phyloP scores from a whole-genome alignment of 2,888 invertebrate genomes.

The Baronia brevicornis region DNA sequence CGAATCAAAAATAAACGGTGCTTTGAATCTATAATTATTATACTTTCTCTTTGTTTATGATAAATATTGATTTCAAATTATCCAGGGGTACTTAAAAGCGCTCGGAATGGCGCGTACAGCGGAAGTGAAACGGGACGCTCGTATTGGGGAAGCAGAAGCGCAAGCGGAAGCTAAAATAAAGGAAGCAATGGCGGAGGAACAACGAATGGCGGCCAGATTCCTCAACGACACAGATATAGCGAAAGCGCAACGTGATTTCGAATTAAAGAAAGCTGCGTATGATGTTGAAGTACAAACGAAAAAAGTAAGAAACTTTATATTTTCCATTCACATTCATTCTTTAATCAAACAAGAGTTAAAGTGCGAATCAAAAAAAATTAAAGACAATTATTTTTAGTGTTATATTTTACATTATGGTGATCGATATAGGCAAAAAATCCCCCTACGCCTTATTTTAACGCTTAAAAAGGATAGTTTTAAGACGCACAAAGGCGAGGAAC shows the following conservation, averaged over 20 bases:
- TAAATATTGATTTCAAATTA: conserved; percentile 17
- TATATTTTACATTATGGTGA: too few relatives aligned
- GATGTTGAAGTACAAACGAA: conserved; percentile 97
- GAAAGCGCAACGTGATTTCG: conserved; percentile 96
- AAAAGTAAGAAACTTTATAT: too few relatives aligned
- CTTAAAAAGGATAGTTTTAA: too few relatives aligned
- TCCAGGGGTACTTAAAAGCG: conserved; percentile 92
- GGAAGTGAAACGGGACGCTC: conserved; percentile 95
- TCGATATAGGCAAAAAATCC: too few relatives aligned
- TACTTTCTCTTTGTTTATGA: conserved; percentile 2
- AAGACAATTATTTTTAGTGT: too few relatives aligned
- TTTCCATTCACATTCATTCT: too few relatives aligned
- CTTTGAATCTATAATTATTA: conserved; percentile 15
- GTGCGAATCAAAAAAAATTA: too few relatives aligned
- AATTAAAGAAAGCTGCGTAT: conserved; percentile 96
- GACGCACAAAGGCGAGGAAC: too few relatives aligned
- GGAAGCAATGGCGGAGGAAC: conserved; percentile 97
- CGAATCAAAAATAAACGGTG: too few relatives aligned
- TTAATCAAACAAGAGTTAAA: not conserved
- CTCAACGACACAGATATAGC: conserved; percentile 98
- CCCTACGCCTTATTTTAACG: too few relatives aligned
- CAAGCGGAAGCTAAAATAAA: conserved; percentile 93
- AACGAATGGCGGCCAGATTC: conserved; percentile 94
- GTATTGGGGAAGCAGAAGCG: conserved; percentile 98
- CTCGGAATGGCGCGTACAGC: conserved; percentile 96